phyloP scores from a whole-genome alignment of 2,888 invertebrate genomes.

The Phania funesta region DNA sequence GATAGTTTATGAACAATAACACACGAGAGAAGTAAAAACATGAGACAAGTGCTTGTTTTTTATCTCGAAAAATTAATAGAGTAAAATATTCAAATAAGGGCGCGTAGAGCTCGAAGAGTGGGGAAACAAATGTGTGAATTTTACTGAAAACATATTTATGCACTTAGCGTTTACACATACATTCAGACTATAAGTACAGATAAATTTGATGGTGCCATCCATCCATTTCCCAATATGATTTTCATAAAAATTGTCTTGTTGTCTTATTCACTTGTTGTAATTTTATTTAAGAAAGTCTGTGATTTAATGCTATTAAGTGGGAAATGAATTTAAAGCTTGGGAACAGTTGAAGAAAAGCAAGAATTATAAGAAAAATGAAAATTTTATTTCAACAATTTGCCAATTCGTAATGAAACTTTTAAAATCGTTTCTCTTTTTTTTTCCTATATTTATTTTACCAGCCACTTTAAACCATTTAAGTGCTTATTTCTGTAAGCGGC shows the following conservation, averaged over 20 bases:
- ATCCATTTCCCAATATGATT: conserved; percentile 49
- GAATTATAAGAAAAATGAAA: conserved; percentile 3
- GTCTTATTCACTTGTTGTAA: conserved; percentile 2
- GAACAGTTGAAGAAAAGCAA: neutral
- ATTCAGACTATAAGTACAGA: conserved; percentile 36
- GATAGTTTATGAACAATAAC: conserved; percentile 24
- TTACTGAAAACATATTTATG: conserved; percentile 78
- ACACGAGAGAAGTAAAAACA: conserved; percentile 41
- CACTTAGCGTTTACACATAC: conserved; percentile 74
- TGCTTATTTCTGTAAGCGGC: conserved; percentile 69
- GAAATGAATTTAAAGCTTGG: conserved; percentile 36
- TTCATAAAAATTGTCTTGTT: conserved; percentile 18
- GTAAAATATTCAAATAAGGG: conserved; percentile 31
- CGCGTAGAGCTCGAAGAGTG: neutral
- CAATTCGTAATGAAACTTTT: conserved; percentile 47
- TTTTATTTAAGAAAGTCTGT: conserved; percentile 37
- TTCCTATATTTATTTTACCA: neutral
- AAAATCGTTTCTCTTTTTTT: neutral
- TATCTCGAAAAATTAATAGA: conserved; percentile 28
- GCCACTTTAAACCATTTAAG: conserved; percentile 65
- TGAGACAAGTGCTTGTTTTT: conserved; percentile 41
- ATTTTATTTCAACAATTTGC: conserved; percentile 27
- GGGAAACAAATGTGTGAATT: conserved; percentile 60
- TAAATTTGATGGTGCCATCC: conserved; percentile 57
- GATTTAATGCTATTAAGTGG: conserved; percentile 52